Evolutionary conservation across 2,113 vertebrate species (phyloP).

Genomic region (Oreochromis spilurus): DNA sequence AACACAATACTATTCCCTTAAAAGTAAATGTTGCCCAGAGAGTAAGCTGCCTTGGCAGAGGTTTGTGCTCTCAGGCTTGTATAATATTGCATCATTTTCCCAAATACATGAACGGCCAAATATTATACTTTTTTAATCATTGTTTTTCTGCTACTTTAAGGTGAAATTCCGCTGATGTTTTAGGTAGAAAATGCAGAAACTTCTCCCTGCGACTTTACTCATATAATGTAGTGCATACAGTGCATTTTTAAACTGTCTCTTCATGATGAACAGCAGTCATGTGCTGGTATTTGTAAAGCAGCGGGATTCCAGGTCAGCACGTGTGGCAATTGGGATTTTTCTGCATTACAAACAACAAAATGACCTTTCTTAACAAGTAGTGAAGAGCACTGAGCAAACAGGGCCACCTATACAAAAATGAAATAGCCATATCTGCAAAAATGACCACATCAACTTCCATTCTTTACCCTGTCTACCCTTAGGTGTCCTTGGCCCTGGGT

Average conservation of each 20-base stretch:
- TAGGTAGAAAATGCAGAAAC: neutral
- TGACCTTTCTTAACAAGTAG: constrained; percentile 49
- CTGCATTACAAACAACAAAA: constrained; percentile 37
- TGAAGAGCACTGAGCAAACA: neutral
- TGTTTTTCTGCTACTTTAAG: neutral
- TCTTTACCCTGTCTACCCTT: neutral
- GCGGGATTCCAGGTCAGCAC: neutral
- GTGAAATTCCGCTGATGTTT: neutral
- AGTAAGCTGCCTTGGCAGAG: neutral
- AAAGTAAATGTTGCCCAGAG: neutral
- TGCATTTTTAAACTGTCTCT: constrained; percentile 14
- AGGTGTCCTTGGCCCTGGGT: constrained; percentile 88
- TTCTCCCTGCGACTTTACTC: neutral
- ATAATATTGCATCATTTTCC: neutral
- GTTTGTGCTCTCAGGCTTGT: neutral
- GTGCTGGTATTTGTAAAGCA: constrained; percentile 45
- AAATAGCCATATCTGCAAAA: neutral
- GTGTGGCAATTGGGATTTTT: constrained; percentile 11
- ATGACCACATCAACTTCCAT: neutral
- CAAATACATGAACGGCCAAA: neutral
- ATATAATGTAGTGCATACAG: neutral
- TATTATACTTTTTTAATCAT: neutral
- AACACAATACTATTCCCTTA: neutral
- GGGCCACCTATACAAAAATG: neutral
- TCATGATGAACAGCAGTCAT: constrained; percentile 32